Conservation (phyloP, 2,888 invertebrate genomes). For the Eremobia ochroleuca region DNA sequence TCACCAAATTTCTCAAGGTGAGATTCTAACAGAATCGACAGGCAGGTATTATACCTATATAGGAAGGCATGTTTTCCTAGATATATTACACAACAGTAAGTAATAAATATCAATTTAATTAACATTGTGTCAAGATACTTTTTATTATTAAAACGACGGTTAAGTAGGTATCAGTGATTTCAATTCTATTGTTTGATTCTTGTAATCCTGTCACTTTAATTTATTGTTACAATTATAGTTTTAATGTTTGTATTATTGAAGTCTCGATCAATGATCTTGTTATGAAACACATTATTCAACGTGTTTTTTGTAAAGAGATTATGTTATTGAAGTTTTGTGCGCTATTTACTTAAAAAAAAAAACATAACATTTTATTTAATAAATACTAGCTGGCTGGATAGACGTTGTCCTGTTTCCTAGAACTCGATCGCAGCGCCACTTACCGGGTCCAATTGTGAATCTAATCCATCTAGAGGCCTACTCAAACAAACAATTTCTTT, state of each 20-base stretch:
- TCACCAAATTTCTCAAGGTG: no score
- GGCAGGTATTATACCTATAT: no score
- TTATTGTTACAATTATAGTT: constrained; percentile 19
- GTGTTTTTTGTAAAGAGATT: background rate
- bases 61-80: background rate
- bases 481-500: background rate
- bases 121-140: constrained; percentile 15
- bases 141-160: constrained; percentile 6
- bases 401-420: background rate
- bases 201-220: constrained; percentile 9
- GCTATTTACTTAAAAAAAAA: background rate
- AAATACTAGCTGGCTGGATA: background rate
- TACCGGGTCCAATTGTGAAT: background rate
- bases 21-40: no score
- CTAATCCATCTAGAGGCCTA: background rate
- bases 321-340: background rate
- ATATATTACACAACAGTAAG: constrained; percentile 22
- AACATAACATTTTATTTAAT: no score
- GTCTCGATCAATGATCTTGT: background rate
- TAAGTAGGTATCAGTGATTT: constrained; percentile 14
- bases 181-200: constrained; percentile 39
- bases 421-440: background rate
- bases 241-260: constrained; percentile 9
- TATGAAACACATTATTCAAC: background rate
- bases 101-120: constrained; percentile 36